Percentiles rank a stretch among this genome's conserved stretches.
phyloP scores from a whole-genome alignment of 2,113 vertebrate species.

The Pygoscelis adeliae region DNA sequence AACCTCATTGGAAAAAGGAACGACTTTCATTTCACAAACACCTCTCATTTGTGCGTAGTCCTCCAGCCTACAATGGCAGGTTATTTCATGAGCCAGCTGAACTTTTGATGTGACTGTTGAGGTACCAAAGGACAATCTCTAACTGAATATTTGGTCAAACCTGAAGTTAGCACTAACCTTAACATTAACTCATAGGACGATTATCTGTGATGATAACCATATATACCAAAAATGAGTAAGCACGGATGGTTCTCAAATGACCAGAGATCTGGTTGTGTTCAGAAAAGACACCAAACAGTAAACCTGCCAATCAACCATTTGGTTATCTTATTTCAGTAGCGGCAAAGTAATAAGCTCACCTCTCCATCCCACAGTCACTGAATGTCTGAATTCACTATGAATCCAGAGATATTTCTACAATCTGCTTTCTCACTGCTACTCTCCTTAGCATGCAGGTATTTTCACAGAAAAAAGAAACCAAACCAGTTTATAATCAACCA shows the following conservation, averaged over 20 bases:
- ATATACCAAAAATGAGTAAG: not conserved
- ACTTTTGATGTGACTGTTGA: not conserved
- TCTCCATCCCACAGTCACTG: not conserved
- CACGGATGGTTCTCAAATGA: not conserved
- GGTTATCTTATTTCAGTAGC: not conserved
- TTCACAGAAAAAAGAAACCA: not conserved
- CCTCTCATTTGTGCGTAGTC: fast-evolving
- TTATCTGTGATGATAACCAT: not conserved
- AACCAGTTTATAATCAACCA: not conserved
- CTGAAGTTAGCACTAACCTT: not conserved
- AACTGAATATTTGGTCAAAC: not conserved
- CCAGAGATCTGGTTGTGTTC: not conserved
- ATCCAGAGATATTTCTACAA: not conserved
- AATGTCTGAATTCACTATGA: not conserved
- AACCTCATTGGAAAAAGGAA: not conserved
- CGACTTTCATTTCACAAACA: not conserved
- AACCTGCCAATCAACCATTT: not conserved
- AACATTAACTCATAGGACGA: not conserved
- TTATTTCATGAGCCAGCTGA: not conserved
- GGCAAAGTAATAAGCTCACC: not conserved
- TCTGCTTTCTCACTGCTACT: not conserved
- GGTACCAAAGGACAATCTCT: not conserved
- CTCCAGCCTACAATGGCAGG: not conserved
- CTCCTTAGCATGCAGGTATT: not conserved
- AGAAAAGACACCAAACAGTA: not conserved